Conservation (phyloP, 2,113 vertebrate species). For the Hydrolagus affinis region DNA sequence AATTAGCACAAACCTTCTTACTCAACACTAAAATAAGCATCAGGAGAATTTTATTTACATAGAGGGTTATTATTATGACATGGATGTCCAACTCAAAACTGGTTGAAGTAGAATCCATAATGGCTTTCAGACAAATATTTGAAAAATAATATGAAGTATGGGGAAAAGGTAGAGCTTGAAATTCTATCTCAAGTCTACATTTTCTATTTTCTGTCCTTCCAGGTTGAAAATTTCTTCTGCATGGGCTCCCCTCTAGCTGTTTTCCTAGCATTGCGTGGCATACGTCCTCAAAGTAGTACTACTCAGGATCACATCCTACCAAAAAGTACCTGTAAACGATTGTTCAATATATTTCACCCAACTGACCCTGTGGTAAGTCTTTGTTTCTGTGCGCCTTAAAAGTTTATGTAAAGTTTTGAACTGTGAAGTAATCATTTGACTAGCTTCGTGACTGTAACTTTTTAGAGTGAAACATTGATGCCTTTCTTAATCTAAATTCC, state of each 20-base stretch:
- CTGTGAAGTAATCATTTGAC: background rate
- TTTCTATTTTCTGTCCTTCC: slow-evolving; percentile 35
- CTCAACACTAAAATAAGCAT: no score
- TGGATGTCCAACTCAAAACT: no score
- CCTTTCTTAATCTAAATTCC: no score
- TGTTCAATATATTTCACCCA: slow-evolving; percentile 93
- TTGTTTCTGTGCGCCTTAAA: background rate
- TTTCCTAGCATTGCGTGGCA: slow-evolving; percentile 86
- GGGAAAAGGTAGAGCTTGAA: no score
- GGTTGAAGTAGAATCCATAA: no score
- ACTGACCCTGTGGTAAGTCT: slow-evolving; percentile 93
- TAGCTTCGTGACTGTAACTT: background rate
- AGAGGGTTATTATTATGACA: no score
- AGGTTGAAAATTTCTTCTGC: slow-evolving; percentile 99
- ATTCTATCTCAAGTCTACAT: background rate
- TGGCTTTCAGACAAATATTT: background rate
- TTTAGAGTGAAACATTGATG: no score
- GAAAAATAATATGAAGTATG: background rate
- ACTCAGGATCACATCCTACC: slow-evolving; percentile 91
- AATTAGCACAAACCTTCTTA: no score
- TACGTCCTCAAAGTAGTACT: slow-evolving; percentile 78
- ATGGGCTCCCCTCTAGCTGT: slow-evolving; percentile 95
- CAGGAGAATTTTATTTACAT: no score
- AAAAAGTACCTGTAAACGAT: slow-evolving; percentile 76
- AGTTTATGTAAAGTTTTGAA: background rate